Percentiles rank a stretch among this genome's conserved stretches.
These are phyloP conservation scores for Allolobophora icterica DNA, from an alignment of 2,888 invertebrate species.

Conservation along the genomic window DNA sequence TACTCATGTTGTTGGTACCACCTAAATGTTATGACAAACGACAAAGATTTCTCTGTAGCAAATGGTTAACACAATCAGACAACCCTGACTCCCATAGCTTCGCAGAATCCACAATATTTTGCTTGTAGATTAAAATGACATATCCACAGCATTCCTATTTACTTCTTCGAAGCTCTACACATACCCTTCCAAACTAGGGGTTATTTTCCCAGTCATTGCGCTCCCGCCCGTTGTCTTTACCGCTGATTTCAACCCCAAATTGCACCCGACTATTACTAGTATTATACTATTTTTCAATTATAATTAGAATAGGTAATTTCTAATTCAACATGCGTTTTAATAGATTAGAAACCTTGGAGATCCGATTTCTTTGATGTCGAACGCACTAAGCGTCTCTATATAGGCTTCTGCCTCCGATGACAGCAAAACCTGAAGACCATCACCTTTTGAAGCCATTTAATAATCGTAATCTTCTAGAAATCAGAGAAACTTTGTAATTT, in stretches of 20 bases:
- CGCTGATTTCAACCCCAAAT: background rate
- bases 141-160: too few species aligned
- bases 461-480: constrained; percentile 4
- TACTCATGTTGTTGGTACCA: constrained; percentile 73
- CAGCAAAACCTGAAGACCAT: constrained; percentile 49
- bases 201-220: too few species aligned
- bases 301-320: background rate
- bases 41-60: background rate
- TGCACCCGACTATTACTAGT: background rate
- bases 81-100: too few species aligned
- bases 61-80: background rate
- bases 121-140: too few species aligned
- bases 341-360: constrained; percentile 61
- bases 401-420: constrained; percentile 76
- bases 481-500: background rate
- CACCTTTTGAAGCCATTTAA: background rate
- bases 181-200: too few species aligned
- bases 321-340: background rate
- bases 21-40: constrained; percentile 47
- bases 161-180: too few species aligned
- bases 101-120: too few species aligned
- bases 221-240: too few species aligned
- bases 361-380: constrained; percentile 75
- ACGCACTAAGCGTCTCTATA: constrained; percentile 76
- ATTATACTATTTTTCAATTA: background rate